Evolutionary conservation across 2,888 invertebrate genomes (phyloP).

Genomic region (Himalopsyche japonica): DNA sequence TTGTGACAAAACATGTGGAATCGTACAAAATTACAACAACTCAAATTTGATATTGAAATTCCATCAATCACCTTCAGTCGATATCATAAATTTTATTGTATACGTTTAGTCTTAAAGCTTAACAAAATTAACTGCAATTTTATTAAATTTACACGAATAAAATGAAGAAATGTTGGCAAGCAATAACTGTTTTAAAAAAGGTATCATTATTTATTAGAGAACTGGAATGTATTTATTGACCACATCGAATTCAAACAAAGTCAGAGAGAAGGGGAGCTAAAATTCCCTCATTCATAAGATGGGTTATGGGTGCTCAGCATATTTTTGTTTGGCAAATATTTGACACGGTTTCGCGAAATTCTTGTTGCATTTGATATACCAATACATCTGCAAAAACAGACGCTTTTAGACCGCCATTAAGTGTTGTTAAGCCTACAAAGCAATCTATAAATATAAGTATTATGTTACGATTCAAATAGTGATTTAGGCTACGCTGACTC

Average conservation of each 20-base stretch:
- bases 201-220: background rate
- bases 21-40: too few species aligned
- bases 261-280: background rate
- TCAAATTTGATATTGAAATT: too few species aligned
- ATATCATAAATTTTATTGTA: too few species aligned
- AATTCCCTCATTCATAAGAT: slow-evolving; percentile 1
- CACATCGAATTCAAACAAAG: background rate
- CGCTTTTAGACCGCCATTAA: background rate
- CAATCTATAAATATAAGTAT: background rate
- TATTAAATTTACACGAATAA: too few species aligned
- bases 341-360: slow-evolving; percentile 32
- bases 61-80: too few species aligned
- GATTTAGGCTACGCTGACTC: background rate
- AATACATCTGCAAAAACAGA: background rate
- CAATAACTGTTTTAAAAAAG: background rate
- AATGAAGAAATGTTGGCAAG: too few species aligned
- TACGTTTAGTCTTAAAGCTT: too few species aligned
- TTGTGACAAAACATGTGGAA: too few species aligned
- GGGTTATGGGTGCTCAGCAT: slow-evolving; percentile 2
- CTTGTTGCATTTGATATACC: slow-evolving; percentile 29
- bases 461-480: background rate
- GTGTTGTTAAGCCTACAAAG: background rate
- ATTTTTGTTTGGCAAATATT: slow-evolving; percentile 34
- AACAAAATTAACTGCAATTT: too few species aligned
- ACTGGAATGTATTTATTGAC: background rate